Evolutionary conservation across 2,888 invertebrate genomes (phyloP).

Genomic region (Hemithea aestivaria): DNA sequence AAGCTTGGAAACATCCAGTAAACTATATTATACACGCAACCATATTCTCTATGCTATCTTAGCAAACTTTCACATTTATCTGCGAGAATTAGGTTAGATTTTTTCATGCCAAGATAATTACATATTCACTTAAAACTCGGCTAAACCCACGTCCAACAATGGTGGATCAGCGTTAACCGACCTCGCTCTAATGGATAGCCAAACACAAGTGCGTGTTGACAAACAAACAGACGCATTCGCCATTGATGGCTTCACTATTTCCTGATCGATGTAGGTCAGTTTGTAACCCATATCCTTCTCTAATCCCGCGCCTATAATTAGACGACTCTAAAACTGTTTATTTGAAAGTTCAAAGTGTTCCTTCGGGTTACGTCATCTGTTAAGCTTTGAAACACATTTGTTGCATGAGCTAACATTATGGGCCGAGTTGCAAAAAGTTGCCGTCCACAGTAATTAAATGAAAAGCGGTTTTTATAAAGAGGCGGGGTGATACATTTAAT

Average conservation of each 20-base stretch:
- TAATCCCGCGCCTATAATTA: slow-evolving; percentile 25
- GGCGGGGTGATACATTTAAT: slow-evolving; percentile 15
- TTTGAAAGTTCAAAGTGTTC: slow-evolving; percentile 21
- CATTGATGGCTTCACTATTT: slow-evolving; percentile 31
- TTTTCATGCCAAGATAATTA: slow-evolving; percentile 3
- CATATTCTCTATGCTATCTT: too few species aligned
- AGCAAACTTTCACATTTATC: too few species aligned
- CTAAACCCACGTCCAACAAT: too few species aligned
- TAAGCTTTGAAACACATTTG: slow-evolving; percentile 12
- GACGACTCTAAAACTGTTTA: slow-evolving; percentile 25
- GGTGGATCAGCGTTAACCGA: slow-evolving; percentile 31
- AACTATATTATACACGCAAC: too few species aligned
- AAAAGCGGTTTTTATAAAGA: slow-evolving; percentile 4
- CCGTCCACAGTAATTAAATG: too few species aligned
- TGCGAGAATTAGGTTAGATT: too few species aligned
- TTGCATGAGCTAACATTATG: slow-evolving; percentile 11
- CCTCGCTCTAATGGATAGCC: slow-evolving; percentile 64
- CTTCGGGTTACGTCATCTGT: slow-evolving; percentile 7
- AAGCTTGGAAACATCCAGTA: too few species aligned
- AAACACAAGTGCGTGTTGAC: slow-evolving; percentile 54
- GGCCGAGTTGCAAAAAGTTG: too few species aligned
- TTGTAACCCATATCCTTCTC: slow-evolving; percentile 30
- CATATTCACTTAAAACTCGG: too few species aligned
- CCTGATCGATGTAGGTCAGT: slow-evolving; percentile 31
- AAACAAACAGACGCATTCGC: slow-evolving; percentile 32